Evolutionary conservation across 2,888 invertebrate species (phyloP).

Genomic region (Lamproptera curius): DNA sequence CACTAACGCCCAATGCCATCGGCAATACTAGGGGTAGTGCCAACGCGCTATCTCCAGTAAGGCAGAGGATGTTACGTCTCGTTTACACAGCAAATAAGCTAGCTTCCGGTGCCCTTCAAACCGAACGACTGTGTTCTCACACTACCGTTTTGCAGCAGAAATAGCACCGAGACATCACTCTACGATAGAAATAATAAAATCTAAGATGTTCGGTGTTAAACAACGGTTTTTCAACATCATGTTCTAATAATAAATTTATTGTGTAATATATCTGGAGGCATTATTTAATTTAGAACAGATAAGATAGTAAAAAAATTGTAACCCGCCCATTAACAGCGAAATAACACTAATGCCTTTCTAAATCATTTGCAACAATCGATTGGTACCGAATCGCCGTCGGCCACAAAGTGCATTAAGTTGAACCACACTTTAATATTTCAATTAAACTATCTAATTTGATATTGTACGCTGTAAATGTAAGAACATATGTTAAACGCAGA

Average conservation of each 20-base stretch:
- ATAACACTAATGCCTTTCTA: neutral
- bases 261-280: neutral
- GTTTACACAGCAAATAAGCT: too few species aligned
- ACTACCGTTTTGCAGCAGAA: too few species aligned
- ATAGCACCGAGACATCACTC: too few species aligned
- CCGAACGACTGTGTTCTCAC: too few species aligned
- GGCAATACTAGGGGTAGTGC: too few species aligned
- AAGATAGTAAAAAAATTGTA: too few species aligned
- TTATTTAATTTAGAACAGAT: neutral
- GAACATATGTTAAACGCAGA: conserved; percentile 11
- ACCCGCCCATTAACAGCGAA: too few species aligned
- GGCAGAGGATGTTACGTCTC: too few species aligned
- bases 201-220: neutral
- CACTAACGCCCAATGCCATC: too few species aligned
- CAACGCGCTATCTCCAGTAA: too few species aligned
- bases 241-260: neutral
- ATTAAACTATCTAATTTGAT: conserved; percentile 12
- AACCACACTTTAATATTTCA: conserved; percentile 38
- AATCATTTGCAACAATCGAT: neutral
- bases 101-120: too few species aligned
- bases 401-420: neutral
- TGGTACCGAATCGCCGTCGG: neutral
- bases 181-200: neutral
- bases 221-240: neutral
- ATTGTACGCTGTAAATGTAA: conserved; percentile 3